Percentiles rank a stretch among this genome's conserved stretches.
These are phyloP conservation scores for Lycodopsis pacificus DNA, from an alignment of 2,797 vertebrate species.

Conservation along the genomic window DNA sequence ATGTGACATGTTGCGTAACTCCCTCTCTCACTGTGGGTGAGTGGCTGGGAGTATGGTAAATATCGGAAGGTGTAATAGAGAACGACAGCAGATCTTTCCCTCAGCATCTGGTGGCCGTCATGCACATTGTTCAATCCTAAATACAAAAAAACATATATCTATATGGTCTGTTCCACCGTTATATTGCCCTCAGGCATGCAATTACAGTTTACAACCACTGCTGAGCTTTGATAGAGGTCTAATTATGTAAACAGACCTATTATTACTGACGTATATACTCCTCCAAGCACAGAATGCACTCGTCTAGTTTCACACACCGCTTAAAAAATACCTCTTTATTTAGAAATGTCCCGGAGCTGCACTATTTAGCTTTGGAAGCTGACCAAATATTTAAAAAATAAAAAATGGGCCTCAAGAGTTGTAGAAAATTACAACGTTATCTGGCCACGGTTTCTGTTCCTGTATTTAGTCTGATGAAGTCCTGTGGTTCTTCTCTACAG, in stretches of 20 bases:
- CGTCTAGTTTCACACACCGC: constrained; percentile 40
- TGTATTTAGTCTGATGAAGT: constrained; percentile 27
- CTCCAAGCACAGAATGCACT: constrained; percentile 40
- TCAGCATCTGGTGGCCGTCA: constrained; percentile 48
- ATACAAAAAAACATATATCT: constrained; percentile 11
- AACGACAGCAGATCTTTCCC: constrained; percentile 46
- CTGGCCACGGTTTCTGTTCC: constrained; percentile 5
- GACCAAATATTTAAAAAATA: constrained; percentile 29
- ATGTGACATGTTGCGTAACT: constrained; percentile 73
- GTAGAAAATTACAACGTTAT: constrained; percentile 41
- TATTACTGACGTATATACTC: constrained; percentile 54
- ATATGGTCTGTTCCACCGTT: constrained; percentile 51
- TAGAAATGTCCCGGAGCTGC: constrained; percentile 45
- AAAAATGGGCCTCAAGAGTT: constrained; percentile 14
- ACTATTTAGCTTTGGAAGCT: constrained; percentile 40
- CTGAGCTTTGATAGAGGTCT: constrained; percentile 61
- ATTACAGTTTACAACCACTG: constrained; percentile 63
- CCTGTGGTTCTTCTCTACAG: not conserved
- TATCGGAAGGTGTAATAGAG: constrained; percentile 44
- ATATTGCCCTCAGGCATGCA: constrained; percentile 49
- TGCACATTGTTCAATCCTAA: constrained; percentile 41
- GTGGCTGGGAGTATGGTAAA: constrained; percentile 66
- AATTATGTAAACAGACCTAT: constrained; percentile 76
- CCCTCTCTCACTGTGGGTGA: constrained; percentile 45
- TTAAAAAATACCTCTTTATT: constrained; percentile 50